These are phyloP conservation scores for Patella pellucida DNA, from an alignment of 2,888 invertebrate species.

Conservation along the genomic window DNA sequence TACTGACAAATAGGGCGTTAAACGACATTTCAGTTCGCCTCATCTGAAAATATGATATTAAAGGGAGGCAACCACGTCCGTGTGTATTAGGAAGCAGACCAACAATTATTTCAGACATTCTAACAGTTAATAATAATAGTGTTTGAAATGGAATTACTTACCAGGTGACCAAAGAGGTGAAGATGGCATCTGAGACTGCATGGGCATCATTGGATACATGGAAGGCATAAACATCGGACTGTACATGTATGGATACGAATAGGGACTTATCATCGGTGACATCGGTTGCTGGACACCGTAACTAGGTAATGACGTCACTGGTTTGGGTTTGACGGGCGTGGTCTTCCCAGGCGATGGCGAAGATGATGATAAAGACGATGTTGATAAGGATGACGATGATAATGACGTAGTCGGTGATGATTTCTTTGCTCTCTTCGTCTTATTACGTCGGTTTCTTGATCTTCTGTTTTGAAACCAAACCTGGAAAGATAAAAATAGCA, in stretches of 20 bases:
- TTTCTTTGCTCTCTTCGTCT: neutral
- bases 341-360: neutral
- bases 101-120: too few species aligned
- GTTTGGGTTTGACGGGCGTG: neutral
- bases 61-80: too few species aligned
- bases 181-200: neutral
- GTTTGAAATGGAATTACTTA: neutral
- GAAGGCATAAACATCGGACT: neutral
- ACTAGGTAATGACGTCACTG: neutral
- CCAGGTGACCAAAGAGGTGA: neutral
- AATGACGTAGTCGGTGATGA: neutral
- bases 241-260: neutral
- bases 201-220: neutral
- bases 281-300: neutral
- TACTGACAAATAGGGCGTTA: too few species aligned
- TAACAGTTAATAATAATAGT: too few species aligned
- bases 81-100: too few species aligned
- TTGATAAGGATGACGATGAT: neutral
- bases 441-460: neutral
- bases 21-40: too few species aligned
- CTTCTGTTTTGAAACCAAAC: constrained; percentile 2
- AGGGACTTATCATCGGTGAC: neutral
- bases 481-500: neutral
- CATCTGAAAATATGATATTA: too few species aligned
- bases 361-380: neutral